Evolutionary conservation across 1,140 invertebrate species (phyloP).

Genomic region (Drosophila parvula): DNA sequence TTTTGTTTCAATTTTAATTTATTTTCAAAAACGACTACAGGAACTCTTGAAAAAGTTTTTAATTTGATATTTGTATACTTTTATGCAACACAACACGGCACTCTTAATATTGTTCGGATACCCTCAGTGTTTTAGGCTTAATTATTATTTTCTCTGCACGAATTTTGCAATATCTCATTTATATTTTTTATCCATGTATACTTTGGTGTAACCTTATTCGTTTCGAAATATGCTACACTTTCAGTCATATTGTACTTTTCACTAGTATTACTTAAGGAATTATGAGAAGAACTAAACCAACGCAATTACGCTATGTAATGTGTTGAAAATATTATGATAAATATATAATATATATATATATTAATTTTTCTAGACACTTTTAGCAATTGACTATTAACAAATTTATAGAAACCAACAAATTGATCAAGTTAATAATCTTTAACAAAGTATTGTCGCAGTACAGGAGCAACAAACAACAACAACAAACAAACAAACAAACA

Average conservation of each 20-base stretch:
- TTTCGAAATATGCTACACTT: slow-evolving; percentile 41
- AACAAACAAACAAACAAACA: slow-evolving; percentile 45
- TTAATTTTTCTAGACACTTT: slow-evolving; percentile 72
- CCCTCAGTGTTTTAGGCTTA: slow-evolving; percentile 32
- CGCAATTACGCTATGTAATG: slow-evolving; percentile 38
- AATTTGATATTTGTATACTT: slow-evolving; percentile 14
- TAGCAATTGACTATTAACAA: slow-evolving; percentile 71
- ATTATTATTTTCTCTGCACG: slow-evolving; percentile 28
- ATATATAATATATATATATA: slow-evolving; percentile 48
- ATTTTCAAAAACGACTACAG: slow-evolving; percentile 45
- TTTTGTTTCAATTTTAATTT: slow-evolving; percentile 4
- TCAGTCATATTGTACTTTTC: slow-evolving; percentile 72
- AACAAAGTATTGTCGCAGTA: slow-evolving; percentile 42
- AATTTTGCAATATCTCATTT: slow-evolving; percentile 59
- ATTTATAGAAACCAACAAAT: slow-evolving; percentile 66
- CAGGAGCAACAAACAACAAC: slow-evolving; percentile 35
- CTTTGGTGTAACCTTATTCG: slow-evolving; percentile 34
- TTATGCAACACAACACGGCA: neutral
- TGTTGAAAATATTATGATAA: slow-evolving; percentile 41
- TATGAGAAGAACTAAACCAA: slow-evolving; percentile 37
- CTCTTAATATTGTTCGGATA: slow-evolving; percentile 33
- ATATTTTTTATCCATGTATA: slow-evolving; percentile 33
- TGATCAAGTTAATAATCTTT: slow-evolving; percentile 53
- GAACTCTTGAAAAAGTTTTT: slow-evolving; percentile 36
- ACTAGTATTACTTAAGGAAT: slow-evolving; percentile 67